Evolutionary conservation across 2,888 invertebrate genomes (phyloP), one percentile per base, ranked within the genome.

Genomic region (Cacoxenus indagator): DNA sequence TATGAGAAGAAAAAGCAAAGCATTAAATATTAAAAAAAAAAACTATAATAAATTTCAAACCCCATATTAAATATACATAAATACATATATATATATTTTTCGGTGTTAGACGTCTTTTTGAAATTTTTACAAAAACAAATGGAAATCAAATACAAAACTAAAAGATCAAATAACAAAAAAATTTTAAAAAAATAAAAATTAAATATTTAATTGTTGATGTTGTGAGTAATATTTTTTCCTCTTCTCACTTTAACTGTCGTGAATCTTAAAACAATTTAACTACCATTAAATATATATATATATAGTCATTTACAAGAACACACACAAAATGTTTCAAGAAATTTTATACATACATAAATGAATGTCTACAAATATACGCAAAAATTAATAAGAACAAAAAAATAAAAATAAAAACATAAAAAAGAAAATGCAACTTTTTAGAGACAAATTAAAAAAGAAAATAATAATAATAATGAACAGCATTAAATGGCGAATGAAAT

Each of bases 91-190:
- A 86, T 83, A 85, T 87, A 87, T 87, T 86, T 87, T 87, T 87
- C 85, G 87, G 86, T 87, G 87, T 87, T 87, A 87, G 87, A 84
- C 85, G 87, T 87, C 86, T 87, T 87, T 87, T 87, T 86, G 84
- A 84, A 85, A 85, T 85, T 81, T 83, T 82, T 78, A 84, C 81
- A 82, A 75, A 78, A 77, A 72, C 72, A 73, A 72, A 70, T 69
- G 78, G 70, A 67, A 71, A 74, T 70, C 73, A 66, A 62, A 70
- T 70, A 73, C 11, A 2, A 61, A 71, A 61, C 26, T 2, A 57
- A 82, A 75, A 78, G 76, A 73, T 73, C 71, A 71, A 70, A 69
- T 78, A 71, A 67, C 70, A 74, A 71, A 74, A 64, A 64, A 71
- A 72, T 66, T 73, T 70, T 70, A 69, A 54, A 69, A 71, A 70